Percentiles rank a stretch among this genome's conserved stretches.
Conservation (phyloP, 1,140 invertebrate genomes). For the Temnothorax longispinosus region DNA sequence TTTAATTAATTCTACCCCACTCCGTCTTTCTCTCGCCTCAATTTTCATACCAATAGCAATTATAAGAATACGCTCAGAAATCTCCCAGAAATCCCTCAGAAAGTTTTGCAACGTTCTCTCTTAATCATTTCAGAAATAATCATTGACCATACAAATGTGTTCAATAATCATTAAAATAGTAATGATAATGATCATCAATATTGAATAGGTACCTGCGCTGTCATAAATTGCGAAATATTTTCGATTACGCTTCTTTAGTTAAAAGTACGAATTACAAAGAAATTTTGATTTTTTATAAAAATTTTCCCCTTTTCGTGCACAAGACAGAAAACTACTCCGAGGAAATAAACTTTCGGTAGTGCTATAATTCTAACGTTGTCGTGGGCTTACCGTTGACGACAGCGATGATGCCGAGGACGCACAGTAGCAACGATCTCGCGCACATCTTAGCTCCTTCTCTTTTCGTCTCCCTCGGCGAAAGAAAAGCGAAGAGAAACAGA, state of each 20-base stretch:
- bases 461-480: slow-evolving; percentile 16
- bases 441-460: slow-evolving; percentile 75
- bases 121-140: background rate
- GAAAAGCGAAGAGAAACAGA: slow-evolving; percentile 39
- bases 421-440: slow-evolving; percentile 77
- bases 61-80: background rate
- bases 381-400: slow-evolving; percentile 79
- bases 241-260: background rate
- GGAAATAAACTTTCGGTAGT: background rate
- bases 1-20: background rate
- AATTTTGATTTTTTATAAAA: background rate
- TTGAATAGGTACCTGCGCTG: background rate
- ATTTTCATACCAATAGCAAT: background rate
- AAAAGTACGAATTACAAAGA: background rate
- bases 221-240: background rate
- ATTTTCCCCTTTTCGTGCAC: too few relatives aligned
- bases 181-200: background rate
- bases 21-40: background rate
- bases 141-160: background rate
- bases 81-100: background rate
- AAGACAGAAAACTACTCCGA: background rate
- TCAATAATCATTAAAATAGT: background rate
- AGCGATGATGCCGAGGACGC: slow-evolving; percentile 75
- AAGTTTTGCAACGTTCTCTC: background rate
- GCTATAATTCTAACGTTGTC: background rate